These are phyloP conservation scores for Thelaira solivaga DNA, from an alignment of 2,888 invertebrate species.

Conservation along the genomic window DNA sequence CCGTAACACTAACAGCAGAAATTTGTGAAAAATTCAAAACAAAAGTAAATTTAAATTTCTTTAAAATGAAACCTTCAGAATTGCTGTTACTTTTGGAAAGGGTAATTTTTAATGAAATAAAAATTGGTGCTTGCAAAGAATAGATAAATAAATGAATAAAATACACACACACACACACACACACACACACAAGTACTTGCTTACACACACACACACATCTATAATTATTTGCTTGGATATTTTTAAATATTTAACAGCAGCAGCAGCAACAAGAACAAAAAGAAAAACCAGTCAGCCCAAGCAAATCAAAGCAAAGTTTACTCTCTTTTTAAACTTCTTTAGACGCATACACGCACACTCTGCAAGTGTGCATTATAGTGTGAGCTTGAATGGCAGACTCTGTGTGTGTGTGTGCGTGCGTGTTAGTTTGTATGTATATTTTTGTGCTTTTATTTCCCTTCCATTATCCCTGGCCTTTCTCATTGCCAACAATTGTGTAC, in stretches of 20 bases:
- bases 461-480: constrained; percentile 51
- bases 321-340: constrained; percentile 47
- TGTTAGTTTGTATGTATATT: neutral
- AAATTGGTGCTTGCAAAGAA: no score
- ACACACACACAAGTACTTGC: neutral
- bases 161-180: neutral
- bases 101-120: no score
- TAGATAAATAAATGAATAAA: no score
- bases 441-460: constrained; percentile 19
- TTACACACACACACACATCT: neutral
- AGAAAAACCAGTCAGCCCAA: no score
- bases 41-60: constrained; percentile 19
- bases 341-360: constrained; percentile 9
- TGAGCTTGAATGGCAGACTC: neutral
- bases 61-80: constrained; percentile 73
- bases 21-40: neutral
- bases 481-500: no score
- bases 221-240: neutral
- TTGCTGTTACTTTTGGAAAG: constrained; percentile 72
- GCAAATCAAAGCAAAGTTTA: neutral
- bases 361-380: neutral
- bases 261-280: neutral
- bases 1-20: no score
- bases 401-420: neutral
- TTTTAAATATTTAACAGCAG: constrained; percentile 17